Percentiles rank a stretch among this genome's conserved stretches.
phyloP scores from a whole-genome alignment of 2,888 invertebrate species.

The Hirtodrosophila confusa region DNA sequence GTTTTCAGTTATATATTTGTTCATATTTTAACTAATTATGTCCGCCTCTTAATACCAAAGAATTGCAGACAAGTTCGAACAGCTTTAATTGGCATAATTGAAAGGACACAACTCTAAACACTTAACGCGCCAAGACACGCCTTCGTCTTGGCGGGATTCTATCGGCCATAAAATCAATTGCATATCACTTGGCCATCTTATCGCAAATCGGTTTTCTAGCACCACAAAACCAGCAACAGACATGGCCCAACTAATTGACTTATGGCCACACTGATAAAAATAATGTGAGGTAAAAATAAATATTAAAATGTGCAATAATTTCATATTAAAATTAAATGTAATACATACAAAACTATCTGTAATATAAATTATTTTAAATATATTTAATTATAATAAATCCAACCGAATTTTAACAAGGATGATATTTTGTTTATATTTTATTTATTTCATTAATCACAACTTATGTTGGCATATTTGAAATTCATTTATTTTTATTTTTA shows the following conservation, averaged over 20 bases:
- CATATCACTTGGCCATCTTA: constrained; percentile 61
- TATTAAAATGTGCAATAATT: too few species aligned
- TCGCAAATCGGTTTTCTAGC: constrained; percentile 48
- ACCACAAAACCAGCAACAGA: constrained; percentile 24
- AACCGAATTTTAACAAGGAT: too few species aligned
- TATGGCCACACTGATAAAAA: constrained; percentile 35
- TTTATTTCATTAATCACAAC: too few species aligned
- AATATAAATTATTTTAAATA: too few species aligned
- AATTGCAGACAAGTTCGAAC: constrained; percentile 25
- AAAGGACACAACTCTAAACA: constrained; percentile 47
- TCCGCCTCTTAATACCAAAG: constrained; percentile 17
- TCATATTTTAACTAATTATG: neutral
- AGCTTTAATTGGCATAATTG: constrained; percentile 55
- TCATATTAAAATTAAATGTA: too few species aligned
- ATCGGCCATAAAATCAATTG: constrained; percentile 56
- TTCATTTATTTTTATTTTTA: too few species aligned
- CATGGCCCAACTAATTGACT: constrained; percentile 57
- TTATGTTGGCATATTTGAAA: too few species aligned
- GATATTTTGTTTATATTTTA: too few species aligned
- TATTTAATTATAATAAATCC: too few species aligned
- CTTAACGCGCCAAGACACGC: constrained; percentile 6
- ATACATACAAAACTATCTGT: too few species aligned
- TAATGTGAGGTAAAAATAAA: too few species aligned
- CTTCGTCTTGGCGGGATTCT: constrained; percentile 11
- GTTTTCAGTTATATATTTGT: neutral